phyloP scores from a whole-genome alignment of 2,888 invertebrate genomes.

The Epinotia bilunana region DNA sequence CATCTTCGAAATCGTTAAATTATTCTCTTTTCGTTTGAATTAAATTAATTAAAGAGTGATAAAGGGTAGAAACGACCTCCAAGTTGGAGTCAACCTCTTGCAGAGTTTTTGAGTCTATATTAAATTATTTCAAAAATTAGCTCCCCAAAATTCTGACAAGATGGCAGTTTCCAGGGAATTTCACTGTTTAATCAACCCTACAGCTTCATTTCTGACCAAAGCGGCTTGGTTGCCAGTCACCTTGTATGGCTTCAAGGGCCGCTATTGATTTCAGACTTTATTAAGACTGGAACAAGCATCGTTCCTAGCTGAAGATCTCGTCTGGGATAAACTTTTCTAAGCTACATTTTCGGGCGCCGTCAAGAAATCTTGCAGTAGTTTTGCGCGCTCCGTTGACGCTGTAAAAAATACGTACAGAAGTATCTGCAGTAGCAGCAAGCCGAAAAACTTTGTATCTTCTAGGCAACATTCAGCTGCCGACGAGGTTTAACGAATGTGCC shows the following conservation, averaged over 20 bases:
- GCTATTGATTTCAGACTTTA: too few relatives aligned
- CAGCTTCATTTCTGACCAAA: too few relatives aligned
- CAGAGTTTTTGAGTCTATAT: background rate
- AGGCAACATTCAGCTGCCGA: background rate
- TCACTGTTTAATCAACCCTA: background rate
- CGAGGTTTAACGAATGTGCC: background rate
- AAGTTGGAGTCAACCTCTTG: background rate
- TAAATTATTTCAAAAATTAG: background rate
- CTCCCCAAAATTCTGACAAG: background rate
- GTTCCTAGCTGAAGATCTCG: too few relatives aligned
- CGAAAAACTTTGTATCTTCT: conserved; percentile 1
- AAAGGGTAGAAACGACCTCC: background rate
- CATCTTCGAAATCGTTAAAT: background rate
- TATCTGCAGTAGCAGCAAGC: background rate
- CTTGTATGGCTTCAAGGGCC: too few relatives aligned
- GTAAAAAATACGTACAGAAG: background rate
- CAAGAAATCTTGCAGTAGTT: too few relatives aligned
- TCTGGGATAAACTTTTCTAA: too few relatives aligned
- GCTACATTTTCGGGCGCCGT: too few relatives aligned
- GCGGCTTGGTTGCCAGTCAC: too few relatives aligned
- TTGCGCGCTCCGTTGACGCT: background rate
- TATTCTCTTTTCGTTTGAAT: background rate
- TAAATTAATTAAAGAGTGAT: background rate
- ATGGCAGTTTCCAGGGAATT: background rate
- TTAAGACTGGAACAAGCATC: too few relatives aligned